Conservation (phyloP, 1,140 invertebrate species). For the Bombus superbus region DNA sequence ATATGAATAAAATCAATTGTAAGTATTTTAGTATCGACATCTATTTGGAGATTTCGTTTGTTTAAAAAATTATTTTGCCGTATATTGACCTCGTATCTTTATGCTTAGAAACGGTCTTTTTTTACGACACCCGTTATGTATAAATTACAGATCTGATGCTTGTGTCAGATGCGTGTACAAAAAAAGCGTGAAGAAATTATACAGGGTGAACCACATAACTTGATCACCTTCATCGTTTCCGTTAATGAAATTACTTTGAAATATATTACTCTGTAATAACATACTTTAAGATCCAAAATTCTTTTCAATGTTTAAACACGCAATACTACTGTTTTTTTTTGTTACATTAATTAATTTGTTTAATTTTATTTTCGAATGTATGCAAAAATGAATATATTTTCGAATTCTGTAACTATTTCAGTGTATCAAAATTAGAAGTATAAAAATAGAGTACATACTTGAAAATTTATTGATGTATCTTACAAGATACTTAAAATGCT, state of each 20-base stretch:
- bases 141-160: background rate
- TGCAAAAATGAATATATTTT: background rate
- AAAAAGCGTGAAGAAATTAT: slow-evolving; percentile 18
- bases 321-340: background rate
- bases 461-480: slow-evolving; percentile 4
- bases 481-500: slow-evolving; percentile 28
- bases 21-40: background rate
- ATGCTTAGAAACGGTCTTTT: slow-evolving; percentile 1
- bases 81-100: background rate
- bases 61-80: background rate
- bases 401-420: background rate
- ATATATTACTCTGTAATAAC: background rate
- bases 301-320: background rate
- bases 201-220: slow-evolving; percentile 24
- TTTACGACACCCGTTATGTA: slow-evolving; percentile 11
- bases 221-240: slow-evolving; percentile 16
- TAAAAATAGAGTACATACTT: background rate
- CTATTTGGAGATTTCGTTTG: background rate
- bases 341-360: background rate
- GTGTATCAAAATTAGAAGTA: background rate
- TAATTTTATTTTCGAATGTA: background rate
- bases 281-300: background rate
- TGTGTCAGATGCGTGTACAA: slow-evolving; percentile 6
- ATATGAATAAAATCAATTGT: background rate
- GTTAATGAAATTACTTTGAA: background rate